phyloP scores from a whole-genome alignment of 2,113 vertebrate species.

The Peromyscus californicus region DNA sequence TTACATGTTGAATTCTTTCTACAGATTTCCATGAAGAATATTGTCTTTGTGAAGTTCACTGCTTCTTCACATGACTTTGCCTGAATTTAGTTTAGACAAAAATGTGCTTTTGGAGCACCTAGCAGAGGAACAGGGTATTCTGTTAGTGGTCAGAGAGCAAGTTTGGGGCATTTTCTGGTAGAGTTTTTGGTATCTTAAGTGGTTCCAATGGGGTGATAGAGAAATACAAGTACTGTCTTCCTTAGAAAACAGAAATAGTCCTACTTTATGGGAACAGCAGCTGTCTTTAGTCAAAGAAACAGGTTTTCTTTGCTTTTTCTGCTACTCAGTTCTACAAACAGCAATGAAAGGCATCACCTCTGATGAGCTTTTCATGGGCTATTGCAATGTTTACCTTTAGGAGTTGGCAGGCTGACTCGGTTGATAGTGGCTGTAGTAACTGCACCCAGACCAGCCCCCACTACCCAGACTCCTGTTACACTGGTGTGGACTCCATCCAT shows the following conservation, averaged over 20 bases:
- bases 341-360: not conserved
- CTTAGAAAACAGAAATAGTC: not conserved
- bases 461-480: conserved; percentile 90
- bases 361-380: conserved; percentile 33
- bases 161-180: not conserved
- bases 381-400: conserved; percentile 84
- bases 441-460: conserved; percentile 91
- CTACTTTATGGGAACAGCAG: not conserved
- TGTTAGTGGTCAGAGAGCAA: not conserved
- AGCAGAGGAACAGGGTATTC: not conserved
- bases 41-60: not conserved
- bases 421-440: conserved; percentile 97
- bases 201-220: not conserved
- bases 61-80: not conserved
- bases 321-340: not conserved
- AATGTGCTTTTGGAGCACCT: not conserved
- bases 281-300: not conserved
- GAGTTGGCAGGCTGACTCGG: conserved; percentile 98
- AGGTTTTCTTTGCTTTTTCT: not conserved
- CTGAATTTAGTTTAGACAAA: not conserved
- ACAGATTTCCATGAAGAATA: not conserved
- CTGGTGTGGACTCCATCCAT: conserved; percentile 86
- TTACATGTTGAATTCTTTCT: not conserved
- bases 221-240: not conserved
- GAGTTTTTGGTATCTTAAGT: not conserved